Evolutionary conservation across 2,888 invertebrate species (phyloP).

Genomic region (Carabus problematicus): DNA sequence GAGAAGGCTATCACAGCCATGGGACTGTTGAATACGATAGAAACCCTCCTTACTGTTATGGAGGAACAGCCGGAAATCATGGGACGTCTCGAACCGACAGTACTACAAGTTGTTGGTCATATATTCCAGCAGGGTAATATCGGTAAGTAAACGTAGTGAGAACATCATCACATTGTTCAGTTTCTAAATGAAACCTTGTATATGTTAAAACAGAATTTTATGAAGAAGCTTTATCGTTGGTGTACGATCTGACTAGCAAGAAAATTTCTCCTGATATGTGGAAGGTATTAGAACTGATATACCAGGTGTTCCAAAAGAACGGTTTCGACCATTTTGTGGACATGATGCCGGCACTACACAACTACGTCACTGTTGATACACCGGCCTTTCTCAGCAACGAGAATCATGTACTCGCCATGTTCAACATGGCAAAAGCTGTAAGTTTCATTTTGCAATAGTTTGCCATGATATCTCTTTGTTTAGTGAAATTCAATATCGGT

Average conservation of each 20-base stretch:
- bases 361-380: slow-evolving; percentile 96
- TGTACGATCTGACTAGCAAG: slow-evolving; percentile 89
- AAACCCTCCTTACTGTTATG: slow-evolving; percentile 93
- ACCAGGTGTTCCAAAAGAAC: slow-evolving; percentile 91
- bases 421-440: slow-evolving; percentile 81
- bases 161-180: not conserved
- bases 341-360: slow-evolving; percentile 98
- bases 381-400: slow-evolving; percentile 91
- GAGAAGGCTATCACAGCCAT: slow-evolving; percentile 97
- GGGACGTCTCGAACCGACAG: slow-evolving; percentile 87
- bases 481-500: not conserved
- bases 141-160: slow-evolving; percentile 52
- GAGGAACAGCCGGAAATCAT: slow-evolving; percentile 86
- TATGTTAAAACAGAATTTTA: slow-evolving; percentile 82
- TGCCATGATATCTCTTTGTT: slow-evolving; percentile 14
- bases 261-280: slow-evolving; percentile 94
- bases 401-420: slow-evolving; percentile 87
- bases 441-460: slow-evolving; percentile 3
- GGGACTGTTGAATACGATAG: slow-evolving; percentile 95
- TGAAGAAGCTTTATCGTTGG: slow-evolving; percentile 92
- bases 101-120: slow-evolving; percentile 87
- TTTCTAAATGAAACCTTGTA: not conserved
- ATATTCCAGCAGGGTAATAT: slow-evolving; percentile 73
- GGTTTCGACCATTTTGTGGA: slow-evolving; percentile 96
- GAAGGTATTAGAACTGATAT: slow-evolving; percentile 89